Conservation (phyloP, 2,888 invertebrate genomes). For the Dasysyrphus tricinctus region DNA sequence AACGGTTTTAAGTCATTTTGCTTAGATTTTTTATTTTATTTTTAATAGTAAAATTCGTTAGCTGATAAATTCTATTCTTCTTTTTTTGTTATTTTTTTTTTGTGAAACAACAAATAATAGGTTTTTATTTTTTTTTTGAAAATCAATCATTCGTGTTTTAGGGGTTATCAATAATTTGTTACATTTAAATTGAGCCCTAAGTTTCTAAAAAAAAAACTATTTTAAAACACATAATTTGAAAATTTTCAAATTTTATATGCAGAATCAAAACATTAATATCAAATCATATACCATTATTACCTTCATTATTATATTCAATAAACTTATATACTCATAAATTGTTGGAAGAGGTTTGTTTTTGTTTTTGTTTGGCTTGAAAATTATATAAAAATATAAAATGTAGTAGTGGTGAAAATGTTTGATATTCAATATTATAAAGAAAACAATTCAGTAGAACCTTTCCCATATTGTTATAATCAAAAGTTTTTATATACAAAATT, state of each 20-base stretch:
- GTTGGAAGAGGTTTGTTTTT: slow-evolving; percentile 47
- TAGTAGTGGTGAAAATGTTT: slow-evolving; percentile 39
- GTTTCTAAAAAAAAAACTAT: slow-evolving; percentile 67
- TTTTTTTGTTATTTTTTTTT: not conserved
- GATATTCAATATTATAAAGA: slow-evolving; percentile 9
- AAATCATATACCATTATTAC: slow-evolving; percentile 28
- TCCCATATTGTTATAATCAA: slow-evolving; percentile 6
- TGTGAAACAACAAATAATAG: not conserved
- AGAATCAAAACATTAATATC: slow-evolving; percentile 38
- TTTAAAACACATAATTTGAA: slow-evolving; percentile 41
- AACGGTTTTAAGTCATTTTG: slow-evolving; percentile 14
- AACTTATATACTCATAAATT: slow-evolving; percentile 34
- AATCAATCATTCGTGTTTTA: slow-evolving; percentile 34
- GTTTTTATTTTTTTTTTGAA: slow-evolving; percentile 24
- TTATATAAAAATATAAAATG: not conserved
- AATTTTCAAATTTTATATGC: slow-evolving; percentile 48
- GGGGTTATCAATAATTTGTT: slow-evolving; percentile 73
- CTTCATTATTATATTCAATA: slow-evolving; percentile 1
- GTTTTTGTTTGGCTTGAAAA: slow-evolving; percentile 60
- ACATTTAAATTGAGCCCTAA: slow-evolving; percentile 78
- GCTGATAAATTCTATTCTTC: not conserved
- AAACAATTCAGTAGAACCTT: slow-evolving; percentile 28
- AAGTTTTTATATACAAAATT: not conserved
- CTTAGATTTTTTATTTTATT: not conserved
- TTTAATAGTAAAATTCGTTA: slow-evolving; percentile 15